A percentile compares a stretch with the other conserved stretches of the same genome.
Conservation (phyloP, 2,797 vertebrate genomes). For the Lagorchestes hirsutus region DNA sequence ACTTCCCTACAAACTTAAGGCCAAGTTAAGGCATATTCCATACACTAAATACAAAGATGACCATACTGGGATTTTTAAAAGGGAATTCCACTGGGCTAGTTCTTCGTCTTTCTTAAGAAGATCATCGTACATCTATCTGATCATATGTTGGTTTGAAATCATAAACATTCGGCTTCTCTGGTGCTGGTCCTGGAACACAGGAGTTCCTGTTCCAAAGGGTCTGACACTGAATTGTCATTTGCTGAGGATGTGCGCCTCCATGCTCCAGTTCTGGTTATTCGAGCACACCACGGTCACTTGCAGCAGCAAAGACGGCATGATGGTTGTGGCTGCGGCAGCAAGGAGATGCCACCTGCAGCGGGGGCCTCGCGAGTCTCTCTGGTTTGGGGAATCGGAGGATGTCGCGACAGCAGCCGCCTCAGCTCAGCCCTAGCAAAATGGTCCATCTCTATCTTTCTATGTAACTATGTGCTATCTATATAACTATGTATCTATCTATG, state of each 20-base stretch:
- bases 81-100: slow-evolving; percentile 93
- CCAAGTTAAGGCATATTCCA: slow-evolving; percentile 70
- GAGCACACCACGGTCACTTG: too few relatives aligned
- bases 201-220: slow-evolving; percentile 97
- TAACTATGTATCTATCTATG: background rate
- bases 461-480: too few relatives aligned
- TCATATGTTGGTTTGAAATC: slow-evolving; percentile 99
- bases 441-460: too few relatives aligned
- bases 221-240: slow-evolving; percentile 97
- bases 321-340: too few relatives aligned
- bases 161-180: slow-evolving; percentile 99
- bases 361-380: too few relatives aligned
- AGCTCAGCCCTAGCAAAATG: too few relatives aligned
- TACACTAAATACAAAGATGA: slow-evolving; percentile 77
- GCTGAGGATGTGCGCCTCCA: slow-evolving; percentile 83
- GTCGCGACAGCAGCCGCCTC: too few relatives aligned
- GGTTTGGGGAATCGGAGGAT: too few relatives aligned
- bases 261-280: too few relatives aligned
- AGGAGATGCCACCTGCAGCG: too few relatives aligned
- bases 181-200: slow-evolving; percentile 97
- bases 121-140: slow-evolving; percentile 99
- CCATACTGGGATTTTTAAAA: slow-evolving; percentile 77
- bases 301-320: too few relatives aligned
- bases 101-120: slow-evolving; percentile 99
- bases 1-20: slow-evolving; percentile 65